A percentile compares a stretch with the other conserved stretches of the same genome.
Conservation (phyloP, 2,888 invertebrate genomes). For the Phaonia tiefii region DNA sequence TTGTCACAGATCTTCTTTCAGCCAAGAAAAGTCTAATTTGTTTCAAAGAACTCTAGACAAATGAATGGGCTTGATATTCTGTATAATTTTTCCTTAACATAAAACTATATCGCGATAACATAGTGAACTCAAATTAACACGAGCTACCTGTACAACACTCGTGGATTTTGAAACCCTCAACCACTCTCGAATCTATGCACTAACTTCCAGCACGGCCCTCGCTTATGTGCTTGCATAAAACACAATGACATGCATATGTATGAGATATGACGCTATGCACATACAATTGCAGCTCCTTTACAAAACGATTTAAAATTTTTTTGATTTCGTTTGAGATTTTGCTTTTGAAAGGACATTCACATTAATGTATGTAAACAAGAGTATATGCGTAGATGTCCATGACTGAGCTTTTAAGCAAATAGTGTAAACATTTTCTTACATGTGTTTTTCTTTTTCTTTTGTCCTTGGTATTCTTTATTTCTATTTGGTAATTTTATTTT, state of each 20-base stretch:
- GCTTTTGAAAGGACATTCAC: too few relatives aligned
- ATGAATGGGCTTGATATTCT: too few relatives aligned
- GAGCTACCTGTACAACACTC: too few relatives aligned
- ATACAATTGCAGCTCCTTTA: conserved; percentile 11
- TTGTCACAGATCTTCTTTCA: too few relatives aligned
- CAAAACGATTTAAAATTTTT: conserved; percentile 60
- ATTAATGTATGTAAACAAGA: background rate
- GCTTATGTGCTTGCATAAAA: background rate
- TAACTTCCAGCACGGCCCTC: background rate
- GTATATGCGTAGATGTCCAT: background rate
- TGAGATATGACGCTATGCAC: background rate
- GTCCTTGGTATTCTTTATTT: background rate
- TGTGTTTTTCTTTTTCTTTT: conserved; percentile 6
- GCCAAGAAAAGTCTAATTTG: too few relatives aligned
- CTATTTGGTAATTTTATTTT: background rate
- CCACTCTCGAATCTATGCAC: too few relatives aligned
- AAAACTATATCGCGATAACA: too few relatives aligned
- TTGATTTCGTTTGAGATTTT: too few relatives aligned
- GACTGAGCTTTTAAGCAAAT: background rate
- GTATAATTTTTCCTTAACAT: too few relatives aligned
- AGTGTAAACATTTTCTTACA: background rate
- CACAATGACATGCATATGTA: background rate
- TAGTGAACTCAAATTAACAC: too few relatives aligned
- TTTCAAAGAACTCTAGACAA: too few relatives aligned
- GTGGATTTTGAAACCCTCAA: too few relatives aligned